These are phyloP conservation scores for Brachypteracias leptosomus DNA, from an alignment of 2,113 vertebrate genomes.

Conservation along the genomic window DNA sequence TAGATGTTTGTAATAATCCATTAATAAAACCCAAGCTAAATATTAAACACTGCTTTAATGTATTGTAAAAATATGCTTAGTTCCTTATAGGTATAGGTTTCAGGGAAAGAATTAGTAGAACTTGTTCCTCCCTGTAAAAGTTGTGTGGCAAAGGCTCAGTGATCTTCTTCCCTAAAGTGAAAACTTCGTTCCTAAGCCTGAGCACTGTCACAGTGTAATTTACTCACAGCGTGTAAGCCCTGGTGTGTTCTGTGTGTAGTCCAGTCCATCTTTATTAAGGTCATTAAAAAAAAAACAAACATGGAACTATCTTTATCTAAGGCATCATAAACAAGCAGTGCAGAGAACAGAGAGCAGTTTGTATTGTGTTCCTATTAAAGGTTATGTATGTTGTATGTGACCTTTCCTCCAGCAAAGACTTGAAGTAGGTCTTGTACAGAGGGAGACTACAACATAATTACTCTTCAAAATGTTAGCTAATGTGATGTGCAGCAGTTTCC, in stretches of 20 bases:
- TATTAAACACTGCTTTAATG: background rate
- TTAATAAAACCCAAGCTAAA: background rate
- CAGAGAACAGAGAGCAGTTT: background rate
- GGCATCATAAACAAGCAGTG: background rate
- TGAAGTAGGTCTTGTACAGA: background rate
- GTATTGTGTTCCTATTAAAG: background rate
- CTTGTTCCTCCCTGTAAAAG: background rate
- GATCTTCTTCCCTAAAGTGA: background rate
- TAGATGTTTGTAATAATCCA: background rate
- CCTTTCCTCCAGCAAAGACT: background rate
- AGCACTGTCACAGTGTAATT: background rate
- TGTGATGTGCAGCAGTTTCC: background rate
- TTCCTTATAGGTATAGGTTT: background rate
- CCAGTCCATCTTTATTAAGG: background rate
- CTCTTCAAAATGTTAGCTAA: background rate
- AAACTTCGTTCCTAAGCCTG: background rate
- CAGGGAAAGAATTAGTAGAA: background rate
- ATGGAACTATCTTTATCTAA: background rate
- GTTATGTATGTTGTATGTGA: rapidly evolving
- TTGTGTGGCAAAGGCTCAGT: background rate
- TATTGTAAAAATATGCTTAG: background rate
- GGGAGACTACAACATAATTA: background rate
- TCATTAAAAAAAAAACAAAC: background rate
- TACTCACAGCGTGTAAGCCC: background rate
- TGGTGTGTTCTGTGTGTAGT: background rate